Evolutionary conservation across 2,113 vertebrate species (phyloP), one percentile per base, ranked within the genome.

Genomic region (Chlorodrepanis virens): DNA sequence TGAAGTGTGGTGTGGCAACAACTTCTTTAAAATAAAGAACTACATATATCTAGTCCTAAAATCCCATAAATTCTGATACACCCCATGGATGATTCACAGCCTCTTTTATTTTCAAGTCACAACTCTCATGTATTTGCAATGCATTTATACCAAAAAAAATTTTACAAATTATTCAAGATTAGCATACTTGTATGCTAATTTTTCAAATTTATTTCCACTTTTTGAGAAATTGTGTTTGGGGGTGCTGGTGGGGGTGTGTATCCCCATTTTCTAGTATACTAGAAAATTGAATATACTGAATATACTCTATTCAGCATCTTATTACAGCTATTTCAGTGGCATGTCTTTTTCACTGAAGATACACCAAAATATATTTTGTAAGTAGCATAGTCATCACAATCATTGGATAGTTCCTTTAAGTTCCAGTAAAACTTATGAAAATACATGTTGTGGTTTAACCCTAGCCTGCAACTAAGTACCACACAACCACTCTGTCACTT

Each of bases 161-260:
- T 2, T 5, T 61, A 71, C 11, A 68, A 84, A 40, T 89, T 6
- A 14, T 67, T 68, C 35, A 80, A 44, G 15, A 35, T 45, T 83
- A 61, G 15, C 9, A 60, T 87, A 57, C 52, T 45, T 54, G 2
- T 29, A 33, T 72, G 14, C 57, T 92, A 3, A 16, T 76, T 80
- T 83, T 59, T 27, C 11, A 2, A 68, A 28, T 57, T 87, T 74
- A 64, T 74, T 92, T 68, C 15, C n/a, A n/a, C 10, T 57, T 68
- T 82, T 57, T 65, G 20, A 81, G n/a, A 31, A 24, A 25, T 3
- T 29, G 3, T 29, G 6, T 25, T 50, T 31, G 22, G 17, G 5
- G 1, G 2, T 33, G 11, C 7, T 24, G 11, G 35, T 27, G 10
- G 42, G 7, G 9, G 22, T 8, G 40, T 6, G 11, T 31, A 13